phyloP scores from a whole-genome alignment of 2,113 vertebrate genomes.

The Mustelus asterias region DNA sequence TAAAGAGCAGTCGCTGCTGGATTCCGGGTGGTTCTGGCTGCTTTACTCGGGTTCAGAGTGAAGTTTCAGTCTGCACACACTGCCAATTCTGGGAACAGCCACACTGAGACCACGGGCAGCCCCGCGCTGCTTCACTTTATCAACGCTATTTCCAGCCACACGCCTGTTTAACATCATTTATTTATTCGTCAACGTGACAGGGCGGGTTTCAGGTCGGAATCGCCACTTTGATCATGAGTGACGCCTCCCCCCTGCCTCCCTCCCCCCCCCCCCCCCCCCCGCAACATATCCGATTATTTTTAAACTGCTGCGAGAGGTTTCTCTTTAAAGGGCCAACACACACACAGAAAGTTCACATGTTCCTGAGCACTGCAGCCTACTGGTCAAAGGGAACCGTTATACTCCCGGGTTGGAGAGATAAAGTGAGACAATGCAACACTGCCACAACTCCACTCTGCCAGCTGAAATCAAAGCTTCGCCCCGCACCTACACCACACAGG shows the following conservation, averaged over 20 bases:
- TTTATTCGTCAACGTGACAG: slow-evolving; percentile 34
- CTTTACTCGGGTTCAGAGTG: too few relatives aligned
- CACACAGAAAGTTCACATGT: neutral
- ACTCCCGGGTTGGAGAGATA: too few relatives aligned
- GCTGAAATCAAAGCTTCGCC: too few relatives aligned
- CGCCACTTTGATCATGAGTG: slow-evolving; percentile 28
- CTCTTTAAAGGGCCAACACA: neutral
- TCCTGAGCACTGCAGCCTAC: too few relatives aligned
- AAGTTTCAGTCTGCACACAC: too few relatives aligned
- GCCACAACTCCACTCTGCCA: too few relatives aligned
- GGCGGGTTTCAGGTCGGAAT: slow-evolving; percentile 34
- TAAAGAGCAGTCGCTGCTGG: neutral
- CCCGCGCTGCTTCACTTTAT: neutral
- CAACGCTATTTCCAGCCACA: slow-evolving; percentile 34
- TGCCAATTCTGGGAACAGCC: too few relatives aligned
- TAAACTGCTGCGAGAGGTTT: neutral
- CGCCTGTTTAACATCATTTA: slow-evolving; percentile 35
- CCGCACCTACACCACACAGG: too few relatives aligned
- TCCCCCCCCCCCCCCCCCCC: neutral
- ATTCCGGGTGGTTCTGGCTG: too few relatives aligned
- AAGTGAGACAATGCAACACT: too few relatives aligned
- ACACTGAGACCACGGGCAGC: neutral
- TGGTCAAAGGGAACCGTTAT: too few relatives aligned
- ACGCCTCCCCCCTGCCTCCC: neutral
- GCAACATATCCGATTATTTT: slow-evolving; percentile 24